Evolutionary conservation across 2,113 vertebrate genomes (phyloP).

Genomic region (Hiodon alosoides): DNA sequence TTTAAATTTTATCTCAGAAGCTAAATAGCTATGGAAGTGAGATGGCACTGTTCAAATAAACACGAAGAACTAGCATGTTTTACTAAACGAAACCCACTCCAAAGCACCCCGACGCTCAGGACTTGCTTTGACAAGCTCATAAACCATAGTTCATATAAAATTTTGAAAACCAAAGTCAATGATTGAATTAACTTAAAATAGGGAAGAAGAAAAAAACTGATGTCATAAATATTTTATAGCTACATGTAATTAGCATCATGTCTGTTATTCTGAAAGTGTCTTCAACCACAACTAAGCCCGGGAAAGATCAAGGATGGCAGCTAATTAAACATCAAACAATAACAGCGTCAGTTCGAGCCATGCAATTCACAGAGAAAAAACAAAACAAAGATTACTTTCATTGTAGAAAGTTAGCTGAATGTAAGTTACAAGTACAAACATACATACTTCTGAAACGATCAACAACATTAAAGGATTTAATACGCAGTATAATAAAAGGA

Average conservation of each 20-base stretch:
- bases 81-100: no score
- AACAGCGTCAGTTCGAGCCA: slow-evolving; percentile 17
- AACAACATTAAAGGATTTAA: slow-evolving; percentile 3
- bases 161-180: slow-evolving; percentile 26
- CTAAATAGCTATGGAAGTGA: no score
- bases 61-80: not conserved
- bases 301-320: slow-evolving; percentile 21
- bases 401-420: slow-evolving; percentile 17
- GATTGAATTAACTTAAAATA: slow-evolving; percentile 35
- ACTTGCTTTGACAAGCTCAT: slow-evolving; percentile 19
- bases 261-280: slow-evolving; percentile 32
- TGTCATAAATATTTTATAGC: slow-evolving; percentile 28
- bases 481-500: not conserved
- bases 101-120: slow-evolving; percentile 15
- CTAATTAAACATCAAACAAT: slow-evolving; percentile 36
- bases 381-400: slow-evolving; percentile 5
- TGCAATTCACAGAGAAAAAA: slow-evolving; percentile 15
- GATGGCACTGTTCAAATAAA: not conserved
- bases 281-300: slow-evolving; percentile 27
- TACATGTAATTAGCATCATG: slow-evolving; percentile 30
- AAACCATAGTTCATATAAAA: slow-evolving; percentile 1
- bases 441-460: not conserved
- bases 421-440: slow-evolving; percentile 11
- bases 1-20: no score
- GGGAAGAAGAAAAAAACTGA: slow-evolving; percentile 13